Evolutionary conservation across 2,113 vertebrate genomes (phyloP), one percentile per base, ranked within the genome.

Genomic region (Patagioenas fasciata): DNA sequence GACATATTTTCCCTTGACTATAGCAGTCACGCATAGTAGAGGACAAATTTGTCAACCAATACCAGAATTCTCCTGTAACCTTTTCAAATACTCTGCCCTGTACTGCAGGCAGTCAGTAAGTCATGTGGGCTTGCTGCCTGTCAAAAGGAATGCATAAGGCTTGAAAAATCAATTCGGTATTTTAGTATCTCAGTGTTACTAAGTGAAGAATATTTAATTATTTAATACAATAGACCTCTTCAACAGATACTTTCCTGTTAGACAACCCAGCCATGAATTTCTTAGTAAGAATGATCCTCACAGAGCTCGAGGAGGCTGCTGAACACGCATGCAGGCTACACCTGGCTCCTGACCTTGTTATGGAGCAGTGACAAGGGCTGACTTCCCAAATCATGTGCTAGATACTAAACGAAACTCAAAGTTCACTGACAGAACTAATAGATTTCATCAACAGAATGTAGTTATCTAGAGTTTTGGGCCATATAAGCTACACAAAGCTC

Each of bases 381-480:
- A 31, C 18, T 73, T 81, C 44, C n/a, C 36, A 3, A 56, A 44
- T 1, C 7, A 4, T 53, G 64, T 65, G 15, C 57, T 71, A 28
- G 29, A 20, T 14, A 8, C 23, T 54, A 71, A 89, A 60, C 3
- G 32, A 51, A 78, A 19, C 34, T 84, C 15, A 42, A 11, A 72
- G 31, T 56, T 89, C 57, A 42, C 11, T 51, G 42, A 24, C 19
- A 54, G 56, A 80, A 57, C 3, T 2, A 65, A 73, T 5, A 56
- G 25, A 6, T 25, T 56, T 57, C 61, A 56, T 50, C 19, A 51
- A 72, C 7, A 42, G 34, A 51, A 62, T 78, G 25, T 13, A 18
- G 4, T 47, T 53, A 40, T 34, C 36, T 47, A 54, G 38, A 0
- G 0, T 19, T 70, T 87, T 31, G 79, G 11, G 9, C 6, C 34